Percentiles rank a stretch among this genome's conserved stretches.
Evolutionary conservation across 2,797 vertebrate genomes (phyloP).

Genomic region (Pampus argenteus): DNA sequence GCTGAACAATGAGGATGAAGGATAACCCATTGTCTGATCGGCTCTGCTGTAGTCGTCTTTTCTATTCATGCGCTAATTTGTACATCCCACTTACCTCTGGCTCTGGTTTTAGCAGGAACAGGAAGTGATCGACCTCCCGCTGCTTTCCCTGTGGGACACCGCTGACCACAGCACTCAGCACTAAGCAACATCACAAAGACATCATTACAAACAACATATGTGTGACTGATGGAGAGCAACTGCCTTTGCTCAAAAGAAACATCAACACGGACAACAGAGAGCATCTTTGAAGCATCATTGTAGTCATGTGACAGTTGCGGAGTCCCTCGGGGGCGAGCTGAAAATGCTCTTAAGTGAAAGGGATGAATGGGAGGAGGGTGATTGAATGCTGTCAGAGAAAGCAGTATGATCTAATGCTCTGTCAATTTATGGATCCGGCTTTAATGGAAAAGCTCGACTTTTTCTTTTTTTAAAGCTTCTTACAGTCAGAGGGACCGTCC

Average conservation of each 20-base stretch:
- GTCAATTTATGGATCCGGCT: slow-evolving; percentile 67
- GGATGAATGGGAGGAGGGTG: slow-evolving; percentile 50
- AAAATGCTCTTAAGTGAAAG: slow-evolving; percentile 70
- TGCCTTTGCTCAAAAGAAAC: slow-evolving; percentile 63
- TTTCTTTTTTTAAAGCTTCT: slow-evolving; percentile 29
- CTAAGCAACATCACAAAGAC: slow-evolving; percentile 75
- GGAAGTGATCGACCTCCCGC: slow-evolving; percentile 77
- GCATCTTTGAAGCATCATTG: slow-evolving; percentile 52
- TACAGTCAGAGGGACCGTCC: slow-evolving; percentile 27
- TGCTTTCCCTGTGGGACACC: slow-evolving; percentile 74
- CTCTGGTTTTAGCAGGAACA: slow-evolving; percentile 68
- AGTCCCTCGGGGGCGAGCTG: slow-evolving; percentile 40
- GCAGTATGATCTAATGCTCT: slow-evolving; percentile 53
- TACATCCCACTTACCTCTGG: slow-evolving; percentile 71
- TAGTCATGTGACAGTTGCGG: slow-evolving; percentile 44
- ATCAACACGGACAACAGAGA: slow-evolving; percentile 58
- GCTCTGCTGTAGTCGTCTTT: slow-evolving; percentile 68
- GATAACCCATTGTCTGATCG: slow-evolving; percentile 66
- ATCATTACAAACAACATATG: slow-evolving; percentile 77
- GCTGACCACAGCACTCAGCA: slow-evolving; percentile 77
- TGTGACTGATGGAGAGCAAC: slow-evolving; percentile 80
- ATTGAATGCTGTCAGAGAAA: slow-evolving; percentile 63
- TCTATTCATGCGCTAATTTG: slow-evolving; percentile 83
- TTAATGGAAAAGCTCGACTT: slow-evolving; percentile 61
- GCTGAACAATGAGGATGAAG: slow-evolving; percentile 62